Percentiles rank a stretch among this genome's conserved stretches.
Conservation (phyloP, 2,888 invertebrate species). For the Coecobrya sp. region DNA sequence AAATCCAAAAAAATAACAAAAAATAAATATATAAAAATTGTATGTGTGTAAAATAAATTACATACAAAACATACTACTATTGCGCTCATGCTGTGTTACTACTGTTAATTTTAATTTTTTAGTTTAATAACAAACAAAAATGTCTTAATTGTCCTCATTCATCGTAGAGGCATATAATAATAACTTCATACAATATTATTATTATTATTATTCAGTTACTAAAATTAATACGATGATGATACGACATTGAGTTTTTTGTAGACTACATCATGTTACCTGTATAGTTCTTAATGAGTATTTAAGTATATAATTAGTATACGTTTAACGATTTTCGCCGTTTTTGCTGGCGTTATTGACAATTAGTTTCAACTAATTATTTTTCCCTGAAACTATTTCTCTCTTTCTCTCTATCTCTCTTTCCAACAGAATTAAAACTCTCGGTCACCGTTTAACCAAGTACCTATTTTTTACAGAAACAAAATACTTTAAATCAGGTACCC, state of each 20-base stretch:
- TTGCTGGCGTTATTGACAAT: not conserved
- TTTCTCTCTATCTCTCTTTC: not conserved
- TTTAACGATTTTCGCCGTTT: constrained; percentile 15
- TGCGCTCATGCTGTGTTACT: constrained; percentile 41
- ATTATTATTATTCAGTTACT: constrained; percentile 4
- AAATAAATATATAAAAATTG: not conserved
- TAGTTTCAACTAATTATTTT: not conserved
- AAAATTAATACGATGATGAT: not conserved
- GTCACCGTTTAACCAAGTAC: constrained; percentile 6
- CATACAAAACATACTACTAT: not conserved
- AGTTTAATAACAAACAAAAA: constrained; percentile 11
- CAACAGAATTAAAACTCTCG: not conserved
- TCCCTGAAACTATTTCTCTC: not conserved
- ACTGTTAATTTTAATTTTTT: constrained; percentile 27
- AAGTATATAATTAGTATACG: constrained; percentile 2
- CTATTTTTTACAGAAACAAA: constrained; percentile 31
- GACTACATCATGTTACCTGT: constrained; percentile 55
- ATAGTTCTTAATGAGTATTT: not conserved
- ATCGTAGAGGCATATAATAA: not conserved
- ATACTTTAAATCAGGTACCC: not conserved
- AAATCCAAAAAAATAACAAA: not conserved
- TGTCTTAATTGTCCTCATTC: constrained; percentile 13
- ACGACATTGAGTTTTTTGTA: constrained; percentile 1
- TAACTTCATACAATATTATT: not conserved
- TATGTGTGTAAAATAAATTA: not conserved